Conservation (phyloP, 2,113 vertebrate species). For the Syngnathus scovelli region DNA sequence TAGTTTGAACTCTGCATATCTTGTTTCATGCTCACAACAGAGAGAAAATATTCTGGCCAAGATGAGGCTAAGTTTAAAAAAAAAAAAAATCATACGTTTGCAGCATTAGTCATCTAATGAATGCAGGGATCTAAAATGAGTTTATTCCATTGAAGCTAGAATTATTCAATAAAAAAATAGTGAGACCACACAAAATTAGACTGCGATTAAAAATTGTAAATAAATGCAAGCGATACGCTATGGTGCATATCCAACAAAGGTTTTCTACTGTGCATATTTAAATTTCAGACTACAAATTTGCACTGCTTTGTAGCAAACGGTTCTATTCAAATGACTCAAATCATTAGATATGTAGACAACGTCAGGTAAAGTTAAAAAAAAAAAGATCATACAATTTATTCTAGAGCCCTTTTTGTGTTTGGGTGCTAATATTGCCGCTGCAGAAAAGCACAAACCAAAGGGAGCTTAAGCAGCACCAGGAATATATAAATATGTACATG, state of each 20-base stretch:
- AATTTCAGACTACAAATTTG: slow-evolving; percentile 52
- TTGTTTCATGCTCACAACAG: slow-evolving; percentile 15
- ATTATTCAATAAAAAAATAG: slow-evolving; percentile 7
- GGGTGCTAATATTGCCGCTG: slow-evolving; percentile 71
- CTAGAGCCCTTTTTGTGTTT: slow-evolving; percentile 58
- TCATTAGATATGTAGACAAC: slow-evolving; percentile 35
- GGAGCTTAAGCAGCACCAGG: slow-evolving; percentile 67
- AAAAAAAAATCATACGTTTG: slow-evolving; percentile 34
- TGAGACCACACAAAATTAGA: slow-evolving; percentile 19
- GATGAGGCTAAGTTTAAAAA: slow-evolving; percentile 19
- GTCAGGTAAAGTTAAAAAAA: slow-evolving; percentile 44
- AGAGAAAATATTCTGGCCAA: slow-evolving; percentile 26
- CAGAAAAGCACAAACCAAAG: slow-evolving; percentile 78
- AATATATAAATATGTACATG: slow-evolving; percentile 54
- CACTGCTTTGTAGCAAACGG: slow-evolving; percentile 60
- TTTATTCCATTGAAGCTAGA: slow-evolving; percentile 24
- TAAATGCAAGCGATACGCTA: slow-evolving; percentile 31
- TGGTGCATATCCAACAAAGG: slow-evolving; percentile 48
- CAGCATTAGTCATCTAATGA: slow-evolving; percentile 47
- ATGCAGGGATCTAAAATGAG: slow-evolving; percentile 59
- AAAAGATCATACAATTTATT: slow-evolving; percentile 26
- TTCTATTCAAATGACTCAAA: slow-evolving; percentile 49
- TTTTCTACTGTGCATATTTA: slow-evolving; percentile 64
- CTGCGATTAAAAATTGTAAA: slow-evolving; percentile 48
- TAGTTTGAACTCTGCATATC: slow-evolving; percentile 30